Conservation (phyloP, 2,113 vertebrate species). For the Pelmatolapia mariae region DNA sequence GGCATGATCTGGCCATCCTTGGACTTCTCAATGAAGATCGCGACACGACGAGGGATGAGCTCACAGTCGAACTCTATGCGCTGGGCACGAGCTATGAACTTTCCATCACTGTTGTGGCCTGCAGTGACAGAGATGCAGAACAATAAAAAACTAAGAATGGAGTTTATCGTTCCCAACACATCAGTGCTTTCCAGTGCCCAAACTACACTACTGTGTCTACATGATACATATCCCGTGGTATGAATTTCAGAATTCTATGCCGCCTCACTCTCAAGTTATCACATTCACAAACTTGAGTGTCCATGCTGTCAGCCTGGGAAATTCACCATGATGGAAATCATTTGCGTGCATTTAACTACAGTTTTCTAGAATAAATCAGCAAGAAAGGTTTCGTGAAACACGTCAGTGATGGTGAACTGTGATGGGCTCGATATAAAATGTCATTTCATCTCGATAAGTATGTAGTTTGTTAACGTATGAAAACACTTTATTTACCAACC, state of each 20-base stretch:
- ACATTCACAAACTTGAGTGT: not conserved
- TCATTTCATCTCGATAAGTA: not conserved
- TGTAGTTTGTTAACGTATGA: not conserved
- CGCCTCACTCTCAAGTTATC: not conserved
- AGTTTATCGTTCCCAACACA: not conserved
- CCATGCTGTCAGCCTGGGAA: not conserved
- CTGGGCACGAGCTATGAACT: conserved; percentile 94
- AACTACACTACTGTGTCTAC: not conserved
- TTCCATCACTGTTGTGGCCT: conserved; percentile 97
- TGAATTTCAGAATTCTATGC: not conserved
- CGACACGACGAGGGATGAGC: conserved; percentile 86
- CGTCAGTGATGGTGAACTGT: not conserved
- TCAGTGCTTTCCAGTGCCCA: not conserved
- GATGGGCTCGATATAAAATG: not conserved
- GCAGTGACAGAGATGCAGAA: not conserved
- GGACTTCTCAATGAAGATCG: conserved; percentile 96
- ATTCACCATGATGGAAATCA: not conserved
- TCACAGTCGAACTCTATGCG: conserved; percentile 97
- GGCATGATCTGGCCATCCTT: conserved; percentile 93
- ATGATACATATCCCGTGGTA: not conserved
- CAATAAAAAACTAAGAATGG: not conserved
- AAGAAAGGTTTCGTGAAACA: not conserved
- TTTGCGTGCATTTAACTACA: not conserved
- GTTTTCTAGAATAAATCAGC: not conserved
- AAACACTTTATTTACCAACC: not conserved